phyloP scores from a whole-genome alignment of 2,797 vertebrate species.

The Huso huso region DNA sequence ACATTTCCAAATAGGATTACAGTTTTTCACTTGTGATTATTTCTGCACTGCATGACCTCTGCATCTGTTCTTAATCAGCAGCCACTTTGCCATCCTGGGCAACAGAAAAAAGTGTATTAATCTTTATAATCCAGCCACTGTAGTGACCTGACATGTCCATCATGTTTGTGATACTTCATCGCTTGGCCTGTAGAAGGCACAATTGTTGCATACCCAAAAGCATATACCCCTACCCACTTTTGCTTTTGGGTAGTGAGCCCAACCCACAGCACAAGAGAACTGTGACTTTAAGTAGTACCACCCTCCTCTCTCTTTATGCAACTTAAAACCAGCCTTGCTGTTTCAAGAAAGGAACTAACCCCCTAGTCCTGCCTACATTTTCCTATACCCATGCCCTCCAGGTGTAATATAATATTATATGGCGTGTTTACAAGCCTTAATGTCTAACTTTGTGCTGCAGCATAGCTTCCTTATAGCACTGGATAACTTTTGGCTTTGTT shows the following conservation, averaged over 20 bases:
- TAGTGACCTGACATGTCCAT: constrained; percentile 10
- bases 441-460: constrained; percentile 38
- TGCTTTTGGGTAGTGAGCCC: constrained; percentile 22
- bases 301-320: constrained; percentile 21
- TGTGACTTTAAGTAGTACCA: constrained; percentile 19
- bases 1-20: too few relatives aligned
- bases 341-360: constrained; percentile 18
- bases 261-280: constrained; percentile 17
- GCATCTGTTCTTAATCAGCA: too few relatives aligned
- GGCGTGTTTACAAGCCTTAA: constrained; percentile 62
- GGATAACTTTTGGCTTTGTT: constrained; percentile 36
- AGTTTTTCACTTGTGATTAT: too few relatives aligned
- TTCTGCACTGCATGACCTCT: too few relatives aligned
- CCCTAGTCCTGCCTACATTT: constrained; percentile 22
- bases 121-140: constrained; percentile 23
- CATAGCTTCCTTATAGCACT: constrained; percentile 35
- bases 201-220: constrained; percentile 38
- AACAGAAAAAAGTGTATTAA: constrained; percentile 7
- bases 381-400: constrained; percentile 26
- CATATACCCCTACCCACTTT: constrained; percentile 25
- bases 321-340: constrained; percentile 22
- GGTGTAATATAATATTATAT: constrained; percentile 52
- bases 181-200: constrained; percentile 56
- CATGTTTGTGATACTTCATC: constrained; percentile 20
- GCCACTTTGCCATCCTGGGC: too few relatives aligned